A percentile compares a stretch with the other conserved stretches of the same genome.
These are phyloP conservation scores for Physeter macrocephalus DNA, from an alignment of 2,113 vertebrate species.

Conservation along the genomic window DNA sequence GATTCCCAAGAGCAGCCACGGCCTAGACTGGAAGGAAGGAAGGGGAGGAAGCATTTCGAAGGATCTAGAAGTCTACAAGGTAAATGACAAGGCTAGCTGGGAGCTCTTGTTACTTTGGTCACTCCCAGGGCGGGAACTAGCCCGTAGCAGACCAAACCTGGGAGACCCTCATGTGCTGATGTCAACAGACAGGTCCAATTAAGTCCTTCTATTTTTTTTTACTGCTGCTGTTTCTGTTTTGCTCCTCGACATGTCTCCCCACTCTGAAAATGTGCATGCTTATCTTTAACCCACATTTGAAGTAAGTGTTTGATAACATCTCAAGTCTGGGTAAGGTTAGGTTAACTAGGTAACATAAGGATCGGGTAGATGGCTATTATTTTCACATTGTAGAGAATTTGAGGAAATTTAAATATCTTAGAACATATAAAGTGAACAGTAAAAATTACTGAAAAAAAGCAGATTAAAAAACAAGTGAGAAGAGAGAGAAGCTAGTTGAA, in stretches of 20 bases:
- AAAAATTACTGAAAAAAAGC: neutral
- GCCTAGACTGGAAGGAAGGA: neutral
- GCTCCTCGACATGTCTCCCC: neutral
- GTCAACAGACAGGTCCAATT: neutral
- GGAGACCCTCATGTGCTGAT: neutral
- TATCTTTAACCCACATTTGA: neutral
- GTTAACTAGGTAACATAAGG: neutral
- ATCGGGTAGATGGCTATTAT: neutral
- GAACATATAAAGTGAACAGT: neutral
- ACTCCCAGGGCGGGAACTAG: neutral
- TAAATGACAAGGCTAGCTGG: neutral
- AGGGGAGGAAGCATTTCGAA: neutral
- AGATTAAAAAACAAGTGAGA: neutral
- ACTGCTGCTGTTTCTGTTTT: neutral
- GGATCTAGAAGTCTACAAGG: neutral
- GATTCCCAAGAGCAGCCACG: neutral
- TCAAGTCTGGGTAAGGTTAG: neutral
- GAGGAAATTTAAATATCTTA: neutral
- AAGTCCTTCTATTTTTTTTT: neutral
- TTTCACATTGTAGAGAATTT: neutral
- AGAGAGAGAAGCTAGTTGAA: neutral
- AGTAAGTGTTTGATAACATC: neutral
- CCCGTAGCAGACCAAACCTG: neutral
- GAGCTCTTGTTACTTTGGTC: neutral
- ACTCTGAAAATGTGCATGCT: neutral